A percentile compares a stretch with the other conserved stretches of the same genome.
These are phyloP conservation scores for Drosophila falleni DNA, from an alignment of 2,888 invertebrate species.

Conservation along the genomic window DNA sequence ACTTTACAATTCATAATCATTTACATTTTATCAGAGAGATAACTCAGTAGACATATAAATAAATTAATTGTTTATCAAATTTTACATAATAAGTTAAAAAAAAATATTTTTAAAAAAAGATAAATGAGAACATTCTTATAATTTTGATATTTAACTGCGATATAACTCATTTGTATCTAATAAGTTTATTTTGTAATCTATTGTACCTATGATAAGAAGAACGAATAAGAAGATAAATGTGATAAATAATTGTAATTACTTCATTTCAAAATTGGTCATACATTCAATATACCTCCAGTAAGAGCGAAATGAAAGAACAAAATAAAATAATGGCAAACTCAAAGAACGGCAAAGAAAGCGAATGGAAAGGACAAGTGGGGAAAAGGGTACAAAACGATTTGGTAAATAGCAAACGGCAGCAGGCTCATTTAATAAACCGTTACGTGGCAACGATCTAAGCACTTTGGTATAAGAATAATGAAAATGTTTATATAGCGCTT, in stretches of 20 bases:
- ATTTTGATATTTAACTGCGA: too few relatives aligned
- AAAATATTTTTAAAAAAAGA: too few relatives aligned
- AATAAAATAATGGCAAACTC: constrained; percentile 40
- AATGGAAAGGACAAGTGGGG: background rate
- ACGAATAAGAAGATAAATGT: background rate
- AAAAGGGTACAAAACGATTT: constrained; percentile 51
- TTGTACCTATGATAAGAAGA: too few relatives aligned
- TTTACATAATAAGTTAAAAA: too few relatives aligned
- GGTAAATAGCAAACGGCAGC: constrained; percentile 39
- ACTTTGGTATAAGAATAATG: constrained; percentile 46
- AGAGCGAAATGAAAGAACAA: background rate
- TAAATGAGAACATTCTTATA: too few relatives aligned
- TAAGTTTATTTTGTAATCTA: too few relatives aligned
- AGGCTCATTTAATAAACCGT: constrained; percentile 54
- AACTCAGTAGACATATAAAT: too few relatives aligned
- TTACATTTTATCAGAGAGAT: background rate
- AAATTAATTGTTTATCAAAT: too few relatives aligned
- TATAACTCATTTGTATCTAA: too few relatives aligned
- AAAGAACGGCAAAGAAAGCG: constrained; percentile 24
- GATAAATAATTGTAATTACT: background rate
- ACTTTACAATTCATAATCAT: too few relatives aligned
- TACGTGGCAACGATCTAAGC: constrained; percentile 58
- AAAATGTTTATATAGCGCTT: constrained; percentile 55
- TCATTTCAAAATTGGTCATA: too few relatives aligned
- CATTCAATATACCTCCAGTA: background rate